Conservation (phyloP, 2,113 vertebrate species). For the Tachuris rubrigastra region DNA sequence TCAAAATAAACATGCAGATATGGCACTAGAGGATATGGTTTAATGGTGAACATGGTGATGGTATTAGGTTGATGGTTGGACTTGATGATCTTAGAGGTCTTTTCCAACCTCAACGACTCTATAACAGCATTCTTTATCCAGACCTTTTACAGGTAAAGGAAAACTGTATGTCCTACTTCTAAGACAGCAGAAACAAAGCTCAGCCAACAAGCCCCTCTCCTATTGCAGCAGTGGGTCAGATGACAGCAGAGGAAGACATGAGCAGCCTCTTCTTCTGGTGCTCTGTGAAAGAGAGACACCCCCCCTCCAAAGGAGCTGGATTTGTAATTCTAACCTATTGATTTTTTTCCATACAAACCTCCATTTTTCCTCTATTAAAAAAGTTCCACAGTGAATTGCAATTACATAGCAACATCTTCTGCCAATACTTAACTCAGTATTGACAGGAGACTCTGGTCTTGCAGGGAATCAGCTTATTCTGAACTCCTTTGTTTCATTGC, state of each 20-base stretch:
- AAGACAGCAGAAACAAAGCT: background rate
- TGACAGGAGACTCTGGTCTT: background rate
- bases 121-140: background rate
- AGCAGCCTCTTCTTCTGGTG: background rate
- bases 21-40: background rate
- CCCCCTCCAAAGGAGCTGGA: rapidly evolving
- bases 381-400: background rate
- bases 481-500: background rate
- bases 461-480: background rate
- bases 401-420: background rate
- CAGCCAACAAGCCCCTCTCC: background rate
- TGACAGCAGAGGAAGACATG: background rate
- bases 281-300: background rate
- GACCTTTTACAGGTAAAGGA: background rate
- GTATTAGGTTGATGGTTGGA: background rate
- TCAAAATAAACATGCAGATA: background rate
- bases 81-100: background rate
- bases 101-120: background rate
- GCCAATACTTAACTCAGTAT: background rate
- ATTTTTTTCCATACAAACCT: background rate
- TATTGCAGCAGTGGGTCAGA: rapidly evolving
- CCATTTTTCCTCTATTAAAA: background rate
- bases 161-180: background rate
- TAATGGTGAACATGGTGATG: background rate
- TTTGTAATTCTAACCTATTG: background rate